These are phyloP conservation scores for Passerculus sandwichensis DNA, from an alignment of 2,797 vertebrate genomes.

Conservation along the genomic window DNA sequence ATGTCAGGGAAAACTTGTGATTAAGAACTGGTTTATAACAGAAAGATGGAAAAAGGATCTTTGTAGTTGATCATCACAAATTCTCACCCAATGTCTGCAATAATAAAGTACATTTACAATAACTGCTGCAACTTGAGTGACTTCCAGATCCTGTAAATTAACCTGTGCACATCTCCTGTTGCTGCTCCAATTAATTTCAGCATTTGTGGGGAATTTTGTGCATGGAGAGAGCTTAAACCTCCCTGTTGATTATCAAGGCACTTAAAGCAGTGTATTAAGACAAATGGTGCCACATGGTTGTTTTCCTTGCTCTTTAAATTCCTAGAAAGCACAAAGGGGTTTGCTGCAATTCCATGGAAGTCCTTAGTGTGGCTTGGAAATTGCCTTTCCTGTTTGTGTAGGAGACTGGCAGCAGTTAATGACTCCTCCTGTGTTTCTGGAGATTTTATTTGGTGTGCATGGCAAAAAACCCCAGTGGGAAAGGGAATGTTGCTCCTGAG, in stretches of 20 bases:
- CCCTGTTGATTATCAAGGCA: background rate
- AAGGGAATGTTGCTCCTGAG: background rate
- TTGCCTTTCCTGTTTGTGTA: background rate
- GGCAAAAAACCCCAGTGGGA: background rate
- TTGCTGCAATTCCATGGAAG: background rate
- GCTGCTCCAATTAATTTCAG: background rate
- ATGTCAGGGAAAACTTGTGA: background rate
- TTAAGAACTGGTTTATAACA: background rate
- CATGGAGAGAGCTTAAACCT: background rate
- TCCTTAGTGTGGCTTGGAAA: background rate
- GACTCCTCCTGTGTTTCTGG: background rate
- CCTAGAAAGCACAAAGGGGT: background rate
- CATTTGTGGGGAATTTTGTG: background rate
- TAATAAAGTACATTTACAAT: background rate
- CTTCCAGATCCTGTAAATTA: background rate
- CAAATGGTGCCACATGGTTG: background rate
- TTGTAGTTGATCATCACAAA: background rate
- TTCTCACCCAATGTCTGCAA: background rate
- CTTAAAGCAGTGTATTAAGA: background rate
- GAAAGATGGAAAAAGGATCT: background rate
- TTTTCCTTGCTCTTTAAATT: background rate
- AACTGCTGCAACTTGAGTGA: background rate
- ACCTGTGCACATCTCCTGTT: rapidly evolving
- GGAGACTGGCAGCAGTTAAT: background rate
- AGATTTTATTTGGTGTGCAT: background rate